Percentiles rank a stretch among this genome's conserved stretches.
These are phyloP conservation scores for Minunthozetes semirufus DNA, from an alignment of 2,888 invertebrate genomes.

Conservation along the genomic window DNA sequence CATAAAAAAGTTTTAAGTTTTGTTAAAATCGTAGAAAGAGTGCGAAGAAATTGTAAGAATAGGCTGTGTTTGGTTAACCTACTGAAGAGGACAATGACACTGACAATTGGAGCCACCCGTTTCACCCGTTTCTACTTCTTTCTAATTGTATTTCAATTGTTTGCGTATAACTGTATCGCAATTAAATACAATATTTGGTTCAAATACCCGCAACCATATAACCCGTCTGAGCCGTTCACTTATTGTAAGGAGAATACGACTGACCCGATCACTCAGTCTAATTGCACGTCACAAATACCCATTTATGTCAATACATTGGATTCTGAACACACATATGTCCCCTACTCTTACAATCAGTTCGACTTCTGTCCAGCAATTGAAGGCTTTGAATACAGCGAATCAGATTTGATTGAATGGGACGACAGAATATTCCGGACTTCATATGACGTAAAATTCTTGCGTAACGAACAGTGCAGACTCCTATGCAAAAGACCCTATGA, in stretches of 20 bases:
- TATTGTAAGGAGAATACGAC: conserved; percentile 20
- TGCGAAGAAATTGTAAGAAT: conserved; percentile 11
- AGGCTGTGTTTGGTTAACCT: conserved; percentile 21
- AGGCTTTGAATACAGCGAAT: conserved; percentile 20
- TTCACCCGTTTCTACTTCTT: conserved; percentile 6
- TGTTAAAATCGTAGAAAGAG: neutral
- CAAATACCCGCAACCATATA: conserved; percentile 34
- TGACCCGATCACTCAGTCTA: neutral
- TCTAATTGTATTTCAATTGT: neutral
- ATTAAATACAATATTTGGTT: conserved; percentile 33
- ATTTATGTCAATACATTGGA: conserved; percentile 32
- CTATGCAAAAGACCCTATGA: conserved; percentile 26
- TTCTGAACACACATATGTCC: conserved; percentile 19
- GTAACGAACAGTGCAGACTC: conserved; percentile 30
- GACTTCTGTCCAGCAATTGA: conserved; percentile 31
- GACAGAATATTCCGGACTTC: conserved; percentile 28
- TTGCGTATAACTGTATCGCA: neutral
- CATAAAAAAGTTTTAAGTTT: neutral
- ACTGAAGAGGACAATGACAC: conserved; percentile 30
- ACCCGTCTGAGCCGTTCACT: neutral
- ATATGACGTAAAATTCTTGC: conserved; percentile 24
- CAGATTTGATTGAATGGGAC: conserved; percentile 26
- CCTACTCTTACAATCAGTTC: conserved; percentile 31
- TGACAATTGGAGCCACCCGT: neutral
- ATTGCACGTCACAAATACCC: conserved; percentile 22